Base-by-base conservation (phyloP, 2,888 invertebrate genomes). In the Sminthurinus aureus region DNA sequence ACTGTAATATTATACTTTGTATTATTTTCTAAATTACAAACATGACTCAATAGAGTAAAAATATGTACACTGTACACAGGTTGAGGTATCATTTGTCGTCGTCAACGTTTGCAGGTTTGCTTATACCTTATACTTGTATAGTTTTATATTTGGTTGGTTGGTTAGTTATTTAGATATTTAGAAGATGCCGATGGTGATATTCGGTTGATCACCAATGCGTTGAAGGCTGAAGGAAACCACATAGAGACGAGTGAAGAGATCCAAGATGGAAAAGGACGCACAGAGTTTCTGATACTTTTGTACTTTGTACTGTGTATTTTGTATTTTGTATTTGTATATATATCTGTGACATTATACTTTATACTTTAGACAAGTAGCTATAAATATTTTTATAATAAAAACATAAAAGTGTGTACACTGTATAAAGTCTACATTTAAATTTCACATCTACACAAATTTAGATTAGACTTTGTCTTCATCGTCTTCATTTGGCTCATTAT, bases 171-270 rank as follows among this genome's bases (percentile, higher is more conserved):
- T 38, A 38, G 38, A 38, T 38, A 38, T 38, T 38, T 38, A 38
- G 38, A 38, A 6, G 38, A 38, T 58, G 58, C 4, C 9, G 58
- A 67, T 58, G 58, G 58, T 18, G 58, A 67, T 66, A 67, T 80
- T 81, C 73, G 80, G 80, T 81, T 81, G 80, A 71, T 81, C 80
- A 73, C 80, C 58, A 73, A 73, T 81, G 80, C 80, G 80, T 81
- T 81, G 80, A 81, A 52, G 73, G 73, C 73, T 80, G 80, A 80
- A 52, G 64, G 58, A 73, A 73, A 74, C 73, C 80, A 74, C 80
- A 81, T 71, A 0, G 50, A 26, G 58, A 79, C 51, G 69, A 0
- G 26, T 51, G 51, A 26, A 2, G 1, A 0, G 8, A 4, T 38
- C 38, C 38, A 51, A 4, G 20, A 51, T 2, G 69, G 79, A 51